phyloP scores from a whole-genome alignment of 1,140 invertebrate genomes.

The Meloidogyne chitwoodi region DNA sequence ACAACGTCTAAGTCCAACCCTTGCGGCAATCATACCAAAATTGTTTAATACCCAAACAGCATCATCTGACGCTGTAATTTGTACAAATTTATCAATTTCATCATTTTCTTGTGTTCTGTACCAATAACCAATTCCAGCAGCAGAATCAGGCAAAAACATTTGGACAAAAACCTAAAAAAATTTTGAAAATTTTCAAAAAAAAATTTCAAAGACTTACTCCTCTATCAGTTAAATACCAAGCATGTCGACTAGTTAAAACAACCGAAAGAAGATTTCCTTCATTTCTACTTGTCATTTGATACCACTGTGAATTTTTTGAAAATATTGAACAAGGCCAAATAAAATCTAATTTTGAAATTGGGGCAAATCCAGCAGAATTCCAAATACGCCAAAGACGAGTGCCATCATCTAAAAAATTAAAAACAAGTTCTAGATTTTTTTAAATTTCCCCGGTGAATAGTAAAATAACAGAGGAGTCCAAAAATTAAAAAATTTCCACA shows the following conservation, averaged over 20 bases:
- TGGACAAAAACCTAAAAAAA: slow-evolving; percentile 45
- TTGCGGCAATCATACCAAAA: slow-evolving; percentile 38
- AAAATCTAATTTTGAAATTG: slow-evolving; percentile 15
- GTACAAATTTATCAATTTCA: slow-evolving; percentile 21
- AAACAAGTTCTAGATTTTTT: no score
- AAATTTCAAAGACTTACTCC: slow-evolving; percentile 11
- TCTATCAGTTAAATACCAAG: slow-evolving; percentile 43
- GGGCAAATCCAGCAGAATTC: slow-evolving; percentile 32
- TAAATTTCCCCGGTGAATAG: no score
- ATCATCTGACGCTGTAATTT: slow-evolving; percentile 39
- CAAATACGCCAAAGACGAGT: slow-evolving; percentile 34
- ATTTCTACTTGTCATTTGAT: slow-evolving; percentile 35
- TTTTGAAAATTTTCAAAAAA: not conserved
- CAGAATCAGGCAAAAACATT: slow-evolving; percentile 46
- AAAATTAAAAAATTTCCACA: no score
- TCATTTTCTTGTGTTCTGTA: slow-evolving; percentile 28
- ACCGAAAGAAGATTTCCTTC: slow-evolving; percentile 30
- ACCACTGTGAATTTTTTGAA: slow-evolving; percentile 20
- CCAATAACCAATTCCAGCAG: slow-evolving; percentile 40
- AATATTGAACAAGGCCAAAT: slow-evolving; percentile 15
- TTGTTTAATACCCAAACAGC: slow-evolving; percentile 37
- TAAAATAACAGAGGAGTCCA: no score
- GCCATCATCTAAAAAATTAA: slow-evolving; percentile 26
- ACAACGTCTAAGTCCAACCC: slow-evolving; percentile 40
- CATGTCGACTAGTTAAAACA: slow-evolving; percentile 25